Conservation (phyloP, 1,140 invertebrate species). For the Drosophila ercepeae region DNA sequence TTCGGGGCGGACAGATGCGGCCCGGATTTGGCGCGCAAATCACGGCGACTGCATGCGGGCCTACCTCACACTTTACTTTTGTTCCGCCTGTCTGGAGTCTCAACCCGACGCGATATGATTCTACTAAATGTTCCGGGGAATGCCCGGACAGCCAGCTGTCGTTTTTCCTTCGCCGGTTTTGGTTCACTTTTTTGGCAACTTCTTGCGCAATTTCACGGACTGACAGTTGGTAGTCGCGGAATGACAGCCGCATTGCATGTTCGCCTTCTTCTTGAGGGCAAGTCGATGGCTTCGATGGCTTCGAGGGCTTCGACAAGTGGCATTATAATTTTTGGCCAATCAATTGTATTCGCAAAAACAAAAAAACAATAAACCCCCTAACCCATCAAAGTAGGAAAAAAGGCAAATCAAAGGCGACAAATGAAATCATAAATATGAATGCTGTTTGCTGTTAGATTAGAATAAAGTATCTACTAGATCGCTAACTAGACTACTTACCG, state of each 20-base stretch:
- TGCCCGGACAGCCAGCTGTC: slow-evolving; percentile 39
- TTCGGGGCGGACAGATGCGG: slow-evolving; percentile 54
- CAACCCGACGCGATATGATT: neutral
- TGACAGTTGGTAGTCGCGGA: slow-evolving; percentile 55
- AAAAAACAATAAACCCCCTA: slow-evolving; percentile 28
- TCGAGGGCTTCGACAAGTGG: slow-evolving; percentile 71
- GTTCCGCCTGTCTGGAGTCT: slow-evolving; percentile 3
- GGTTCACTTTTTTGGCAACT: slow-evolving; percentile 56
- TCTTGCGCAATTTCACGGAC: slow-evolving; percentile 54
- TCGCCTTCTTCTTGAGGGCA: slow-evolving; percentile 63
- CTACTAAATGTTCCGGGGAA: slow-evolving; percentile 9
- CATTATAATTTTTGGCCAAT: slow-evolving; percentile 40
- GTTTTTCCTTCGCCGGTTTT: slow-evolving; percentile 28
- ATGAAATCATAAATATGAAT: slow-evolving; percentile 75
- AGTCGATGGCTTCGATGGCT: slow-evolving; percentile 72
- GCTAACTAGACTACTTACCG: slow-evolving; percentile 89
- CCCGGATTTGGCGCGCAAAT: slow-evolving; percentile 67
- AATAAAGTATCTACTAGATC: slow-evolving; percentile 7
- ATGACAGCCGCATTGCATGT: slow-evolving; percentile 63
- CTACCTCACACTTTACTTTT: slow-evolving; percentile 31
- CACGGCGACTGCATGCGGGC: slow-evolving; percentile 31
- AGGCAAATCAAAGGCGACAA: slow-evolving; percentile 8
- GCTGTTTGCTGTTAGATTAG: slow-evolving; percentile 46
- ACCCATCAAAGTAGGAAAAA: neutral
- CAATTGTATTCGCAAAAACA: slow-evolving; percentile 17